Evolutionary conservation across 2,888 invertebrate genomes (phyloP), one percentile per base, ranked within the genome.

Genomic region (Colostygia pectinataria): DNA sequence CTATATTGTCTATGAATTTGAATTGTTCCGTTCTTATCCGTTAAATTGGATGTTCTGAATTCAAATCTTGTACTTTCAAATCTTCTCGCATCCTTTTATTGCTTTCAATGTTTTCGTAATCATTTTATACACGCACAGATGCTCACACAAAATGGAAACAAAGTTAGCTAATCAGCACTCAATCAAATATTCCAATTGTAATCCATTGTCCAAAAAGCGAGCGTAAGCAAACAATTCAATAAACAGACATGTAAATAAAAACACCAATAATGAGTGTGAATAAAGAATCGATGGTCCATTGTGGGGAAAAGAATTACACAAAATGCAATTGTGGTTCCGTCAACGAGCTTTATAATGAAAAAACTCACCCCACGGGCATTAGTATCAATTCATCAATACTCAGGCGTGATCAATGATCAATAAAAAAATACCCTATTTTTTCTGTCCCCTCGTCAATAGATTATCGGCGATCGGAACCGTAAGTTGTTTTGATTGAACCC

Each of bases 321-420:
- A 80, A 84, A 82, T 77, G 70, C 78, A 81, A 87, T 87, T 89
- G 87, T 84, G 85, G 88, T 76, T 57, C 61, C 77, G 76, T 80
- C 83, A 80, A 80, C 78, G 71, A 79, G 71, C 63, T 71, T 54
- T 68, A 68, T 79, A 79, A 78, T 79, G 78, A 84, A 84, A 83
- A 82, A 82, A 69, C 66, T 67, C 74, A 83, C 87, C 89, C 88
- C 77, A 82, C 77, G 66, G 47, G 67, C 61, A 85, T 87, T 83
- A 84, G 85, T 86, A 85, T 82, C 86, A 85, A 88, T 88, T 83
- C 86, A 88, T 88, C 89, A 89, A 89, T 90, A 86, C 71, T 78
- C 81, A 83, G 89, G 88, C 89, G 90, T 84, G 89, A 90, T 85
- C 87, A 81, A 84, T 82, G 79, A 76, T 68, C 77, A 71, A 83